Evolutionary conservation across 2,797 vertebrate genomes (phyloP).

Genomic region (Amblyopsis hoosieri): DNA sequence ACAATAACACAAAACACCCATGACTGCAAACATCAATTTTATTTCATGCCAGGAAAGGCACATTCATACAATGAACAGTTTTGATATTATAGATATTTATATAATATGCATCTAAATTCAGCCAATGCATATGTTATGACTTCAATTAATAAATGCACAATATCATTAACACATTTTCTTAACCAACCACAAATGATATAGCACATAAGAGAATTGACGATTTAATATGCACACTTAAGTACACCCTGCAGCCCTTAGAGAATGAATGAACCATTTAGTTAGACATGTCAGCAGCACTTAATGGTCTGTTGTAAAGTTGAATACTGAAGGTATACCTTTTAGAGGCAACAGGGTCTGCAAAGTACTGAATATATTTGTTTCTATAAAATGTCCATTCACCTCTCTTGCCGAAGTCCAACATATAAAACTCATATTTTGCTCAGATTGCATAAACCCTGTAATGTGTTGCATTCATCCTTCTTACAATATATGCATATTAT

Average conservation of each 20-base stretch:
- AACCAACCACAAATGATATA: conserved; percentile 73
- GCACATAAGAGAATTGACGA: conserved; percentile 69
- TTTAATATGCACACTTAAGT: conserved; percentile 66
- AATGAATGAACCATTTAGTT: conserved; percentile 60
- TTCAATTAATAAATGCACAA: conserved; percentile 73
- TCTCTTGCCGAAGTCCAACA: not conserved
- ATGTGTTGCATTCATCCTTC: conserved; percentile 50
- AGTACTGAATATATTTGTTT: conserved; percentile 20
- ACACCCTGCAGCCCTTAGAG: conserved; percentile 67
- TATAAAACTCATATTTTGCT: conserved; percentile 27
- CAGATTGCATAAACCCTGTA: conserved; percentile 64
- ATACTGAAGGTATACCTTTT: conserved; percentile 41
- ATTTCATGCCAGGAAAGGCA: conserved; percentile 72
- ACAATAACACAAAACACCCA: conserved; percentile 13
- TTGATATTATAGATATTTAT: conserved; percentile 63
- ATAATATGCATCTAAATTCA: conserved; percentile 79
- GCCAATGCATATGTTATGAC: conserved; percentile 74
- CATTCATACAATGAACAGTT: conserved; percentile 66
- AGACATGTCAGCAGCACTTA: conserved; percentile 69
- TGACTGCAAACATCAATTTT: conserved; percentile 67
- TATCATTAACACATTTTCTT: conserved; percentile 72
- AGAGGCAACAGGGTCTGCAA: conserved; percentile 26
- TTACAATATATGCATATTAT: conserved; percentile 69
- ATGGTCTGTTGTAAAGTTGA: conserved; percentile 59
- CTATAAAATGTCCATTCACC: conserved; percentile 8